A percentile compares a stretch with the other conserved stretches of the same genome.
Evolutionary conservation across 2,888 invertebrate species (phyloP).

Genomic region (Neria commutata): DNA sequence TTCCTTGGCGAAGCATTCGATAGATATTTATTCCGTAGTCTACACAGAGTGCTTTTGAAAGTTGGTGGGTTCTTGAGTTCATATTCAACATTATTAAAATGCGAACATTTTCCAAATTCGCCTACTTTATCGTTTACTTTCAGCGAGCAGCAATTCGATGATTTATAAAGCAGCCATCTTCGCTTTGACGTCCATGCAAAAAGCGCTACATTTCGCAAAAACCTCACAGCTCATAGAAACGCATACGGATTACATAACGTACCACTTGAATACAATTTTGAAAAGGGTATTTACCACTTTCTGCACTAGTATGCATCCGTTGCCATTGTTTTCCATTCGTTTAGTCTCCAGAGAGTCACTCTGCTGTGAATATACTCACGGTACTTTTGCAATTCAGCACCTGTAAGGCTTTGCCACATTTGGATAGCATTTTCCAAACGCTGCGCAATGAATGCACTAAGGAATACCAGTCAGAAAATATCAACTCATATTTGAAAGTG

Average conservation of each 20-base stretch:
- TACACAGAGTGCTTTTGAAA: slow-evolving; percentile 74
- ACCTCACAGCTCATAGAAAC: slow-evolving; percentile 69
- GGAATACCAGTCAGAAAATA: slow-evolving; percentile 67
- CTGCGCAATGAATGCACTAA: slow-evolving; percentile 63
- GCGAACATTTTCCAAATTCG: no score
- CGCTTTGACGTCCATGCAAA: slow-evolving; percentile 67
- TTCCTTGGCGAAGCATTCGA: slow-evolving; percentile 65
- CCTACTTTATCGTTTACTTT: slow-evolving; percentile 17
- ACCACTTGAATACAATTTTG: slow-evolving; percentile 71
- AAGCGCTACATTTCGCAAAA: slow-evolving; percentile 65
- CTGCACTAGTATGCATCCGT: background rate
- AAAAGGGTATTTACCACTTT: slow-evolving; percentile 63
- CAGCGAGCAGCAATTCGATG: slow-evolving; percentile 71
- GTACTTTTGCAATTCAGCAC: slow-evolving; percentile 76
- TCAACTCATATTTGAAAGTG: slow-evolving; percentile 71
- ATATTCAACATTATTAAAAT: background rate
- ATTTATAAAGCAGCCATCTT: slow-evolving; percentile 69
- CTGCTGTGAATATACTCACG: slow-evolving; percentile 73
- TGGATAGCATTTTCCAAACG: slow-evolving; percentile 73
- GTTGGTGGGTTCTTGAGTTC: slow-evolving; percentile 65
- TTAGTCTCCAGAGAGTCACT: slow-evolving; percentile 64
- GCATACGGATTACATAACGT: slow-evolving; percentile 78
- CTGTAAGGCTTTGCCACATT: slow-evolving; percentile 68
- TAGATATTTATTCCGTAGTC: slow-evolving; percentile 68
- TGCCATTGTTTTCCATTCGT: background rate